Conservation (phyloP, 2,888 invertebrate genomes). For the Crepidodera aurea region DNA sequence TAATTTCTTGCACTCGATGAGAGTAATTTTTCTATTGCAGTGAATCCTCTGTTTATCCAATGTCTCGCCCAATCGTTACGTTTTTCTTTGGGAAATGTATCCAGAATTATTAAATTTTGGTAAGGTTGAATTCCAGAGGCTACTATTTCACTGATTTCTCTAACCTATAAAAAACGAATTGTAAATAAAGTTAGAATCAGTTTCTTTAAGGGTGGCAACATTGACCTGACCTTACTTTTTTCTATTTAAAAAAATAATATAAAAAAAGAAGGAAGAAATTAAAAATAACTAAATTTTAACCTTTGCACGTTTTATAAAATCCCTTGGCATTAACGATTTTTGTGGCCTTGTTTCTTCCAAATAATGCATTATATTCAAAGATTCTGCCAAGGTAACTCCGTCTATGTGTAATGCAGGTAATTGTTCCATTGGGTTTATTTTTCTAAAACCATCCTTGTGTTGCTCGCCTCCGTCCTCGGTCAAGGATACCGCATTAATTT, state of each 20-base stretch:
- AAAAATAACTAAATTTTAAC: too few relatives aligned
- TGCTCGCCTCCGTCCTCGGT: conserved; percentile 79
- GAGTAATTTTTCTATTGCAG: conserved; percentile 87
- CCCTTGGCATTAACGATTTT: conserved; percentile 85
- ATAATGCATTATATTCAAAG: conserved; percentile 91
- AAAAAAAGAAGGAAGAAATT: too few relatives aligned
- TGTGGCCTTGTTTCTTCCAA: conserved; percentile 91
- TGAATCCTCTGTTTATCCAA: conserved; percentile 89
- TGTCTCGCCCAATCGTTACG: conserved; percentile 92
- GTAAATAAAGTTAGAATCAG: too few relatives aligned
- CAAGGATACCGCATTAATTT: conserved; percentile 85
- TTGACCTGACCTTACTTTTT: too few relatives aligned
- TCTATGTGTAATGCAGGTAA: conserved; percentile 90
- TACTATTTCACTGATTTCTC: conserved; percentile 91
- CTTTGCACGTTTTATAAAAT: conserved; percentile 86
- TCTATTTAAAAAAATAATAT: too few relatives aligned
- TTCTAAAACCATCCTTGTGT: conserved; percentile 86
- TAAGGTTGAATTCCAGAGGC: conserved; percentile 94
- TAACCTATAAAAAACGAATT: conserved; percentile 63
- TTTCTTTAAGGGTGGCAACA: too few relatives aligned
- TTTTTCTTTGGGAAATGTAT: conserved; percentile 86
- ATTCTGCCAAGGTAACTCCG: conserved; percentile 76
- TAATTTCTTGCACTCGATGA: conserved; percentile 87
- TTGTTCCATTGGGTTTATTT: conserved; percentile 93
- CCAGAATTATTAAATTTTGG: conserved; percentile 89